phyloP scores from a whole-genome alignment of 2,888 invertebrate genomes.

The Caradrina kadenii region DNA sequence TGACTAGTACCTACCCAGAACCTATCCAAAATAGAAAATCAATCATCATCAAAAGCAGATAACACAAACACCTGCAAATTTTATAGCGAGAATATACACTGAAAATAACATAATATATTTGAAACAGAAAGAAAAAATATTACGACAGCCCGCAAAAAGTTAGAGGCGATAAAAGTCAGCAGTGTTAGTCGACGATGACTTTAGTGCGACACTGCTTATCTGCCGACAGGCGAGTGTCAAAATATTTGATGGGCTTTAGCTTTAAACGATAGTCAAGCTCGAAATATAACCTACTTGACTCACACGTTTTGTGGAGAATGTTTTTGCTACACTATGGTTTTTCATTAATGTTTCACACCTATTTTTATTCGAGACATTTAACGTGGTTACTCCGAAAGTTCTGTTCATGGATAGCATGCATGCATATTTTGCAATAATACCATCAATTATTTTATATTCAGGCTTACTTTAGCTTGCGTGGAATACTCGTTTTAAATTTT shows the following conservation, averaged over 20 bases:
- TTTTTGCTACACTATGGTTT: constrained; percentile 42
- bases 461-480: too few species aligned
- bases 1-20: constrained; percentile 5
- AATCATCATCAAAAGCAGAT: constrained; percentile 56
- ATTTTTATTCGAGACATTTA: neutral
- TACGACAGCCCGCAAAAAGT: constrained; percentile 67
- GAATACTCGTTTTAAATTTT: neutral
- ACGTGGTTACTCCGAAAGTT: neutral
- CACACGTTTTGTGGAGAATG: constrained; percentile 33
- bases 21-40: constrained; percentile 47
- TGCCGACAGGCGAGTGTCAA: constrained; percentile 73
- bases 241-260: constrained; percentile 71
- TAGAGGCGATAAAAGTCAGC: constrained; percentile 71
- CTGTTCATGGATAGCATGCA: neutral
- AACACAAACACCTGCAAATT: constrained; percentile 57
- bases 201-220: constrained; percentile 75
- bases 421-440: neutral
- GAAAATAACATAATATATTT: constrained; percentile 54
- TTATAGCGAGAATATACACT: constrained; percentile 47
- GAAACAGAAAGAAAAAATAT: constrained; percentile 64
- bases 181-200: constrained; percentile 68
- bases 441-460: neutral
- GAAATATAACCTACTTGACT: constrained; percentile 50
- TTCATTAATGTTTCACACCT: constrained; percentile 20
- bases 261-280: constrained; percentile 47